These are phyloP conservation scores for Nyctereutes procyonoides DNA, from an alignment of 2,113 vertebrate genomes.

Conservation along the genomic window DNA sequence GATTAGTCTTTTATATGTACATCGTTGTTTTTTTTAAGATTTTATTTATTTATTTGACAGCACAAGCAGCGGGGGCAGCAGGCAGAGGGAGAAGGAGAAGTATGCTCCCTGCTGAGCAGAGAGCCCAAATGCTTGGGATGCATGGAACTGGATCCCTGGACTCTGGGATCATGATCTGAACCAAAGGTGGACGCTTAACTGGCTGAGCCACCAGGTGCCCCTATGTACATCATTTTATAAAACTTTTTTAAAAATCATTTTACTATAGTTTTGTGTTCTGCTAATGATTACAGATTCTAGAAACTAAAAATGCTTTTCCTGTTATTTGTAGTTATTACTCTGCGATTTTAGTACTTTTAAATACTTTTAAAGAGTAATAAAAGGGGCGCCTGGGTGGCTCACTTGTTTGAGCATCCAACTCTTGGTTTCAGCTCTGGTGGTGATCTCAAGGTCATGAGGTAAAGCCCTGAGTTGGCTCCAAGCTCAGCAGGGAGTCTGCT, in stretches of 20 bases:
- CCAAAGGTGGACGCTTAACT: too few species aligned
- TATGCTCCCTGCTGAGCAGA: too few species aligned
- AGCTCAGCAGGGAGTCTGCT: background rate
- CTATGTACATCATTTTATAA: background rate
- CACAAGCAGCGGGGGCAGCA: too few species aligned
- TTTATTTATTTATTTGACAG: too few species aligned
- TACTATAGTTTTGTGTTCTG: slow-evolving; percentile 13
- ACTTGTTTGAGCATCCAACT: background rate
- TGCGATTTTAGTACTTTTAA: slow-evolving; percentile 1
- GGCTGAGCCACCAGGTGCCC: too few species aligned
- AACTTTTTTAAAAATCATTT: background rate
- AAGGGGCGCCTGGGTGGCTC: background rate
- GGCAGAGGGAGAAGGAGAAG: too few species aligned
- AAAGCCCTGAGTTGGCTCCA: background rate
- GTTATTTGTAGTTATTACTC: slow-evolving; percentile 21
- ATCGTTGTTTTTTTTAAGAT: background rate
- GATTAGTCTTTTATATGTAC: background rate
- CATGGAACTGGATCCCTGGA: too few species aligned
- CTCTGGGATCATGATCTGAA: too few species aligned
- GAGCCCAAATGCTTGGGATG: too few species aligned
- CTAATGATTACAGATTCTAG: background rate
- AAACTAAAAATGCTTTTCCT: background rate
- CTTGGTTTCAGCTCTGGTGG: background rate
- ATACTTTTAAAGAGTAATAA: background rate
- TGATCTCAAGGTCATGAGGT: background rate